Conservation (phyloP, 2,113 vertebrate species). For the Tautogolabrus adspersus region DNA sequence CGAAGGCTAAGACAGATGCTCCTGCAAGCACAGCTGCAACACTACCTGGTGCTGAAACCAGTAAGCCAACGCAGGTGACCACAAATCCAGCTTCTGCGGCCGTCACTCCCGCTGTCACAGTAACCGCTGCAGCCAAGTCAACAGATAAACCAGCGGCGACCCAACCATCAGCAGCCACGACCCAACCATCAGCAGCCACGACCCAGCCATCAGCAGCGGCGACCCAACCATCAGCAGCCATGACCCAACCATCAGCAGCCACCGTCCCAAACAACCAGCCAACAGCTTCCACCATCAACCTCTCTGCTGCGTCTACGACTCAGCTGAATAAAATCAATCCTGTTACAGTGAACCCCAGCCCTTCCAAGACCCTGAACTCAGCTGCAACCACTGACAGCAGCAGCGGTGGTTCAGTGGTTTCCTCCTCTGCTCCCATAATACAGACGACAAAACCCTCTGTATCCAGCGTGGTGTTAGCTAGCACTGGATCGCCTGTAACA, state of each 20-base stretch:
- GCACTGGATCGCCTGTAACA: accelerated
- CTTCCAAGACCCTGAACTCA: too few species aligned
- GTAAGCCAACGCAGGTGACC: accelerated
- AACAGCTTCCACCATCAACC: accelerated
- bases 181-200: background rate
- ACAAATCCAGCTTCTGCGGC: accelerated
- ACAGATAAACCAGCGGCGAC: accelerated
- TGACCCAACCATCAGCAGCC: too few species aligned
- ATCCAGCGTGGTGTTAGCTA: background rate
- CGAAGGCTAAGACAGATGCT: too few species aligned
- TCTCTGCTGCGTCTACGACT: background rate
- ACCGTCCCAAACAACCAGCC: background rate
- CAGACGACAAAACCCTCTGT: background rate
- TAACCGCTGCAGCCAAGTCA: accelerated
- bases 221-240: accelerated
- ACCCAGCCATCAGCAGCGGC: accelerated
- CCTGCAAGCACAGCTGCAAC: background rate
- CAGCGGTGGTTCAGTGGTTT: background rate
- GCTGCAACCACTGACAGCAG: background rate
- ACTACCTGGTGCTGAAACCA: accelerated
- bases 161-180: too few species aligned
- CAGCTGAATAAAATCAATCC: accelerated
- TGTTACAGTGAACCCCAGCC: accelerated
- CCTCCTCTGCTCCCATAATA: background rate
- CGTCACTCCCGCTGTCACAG: accelerated